phyloP scores from a whole-genome alignment of 2,888 invertebrate species.

The Sthenelais limicola region DNA sequence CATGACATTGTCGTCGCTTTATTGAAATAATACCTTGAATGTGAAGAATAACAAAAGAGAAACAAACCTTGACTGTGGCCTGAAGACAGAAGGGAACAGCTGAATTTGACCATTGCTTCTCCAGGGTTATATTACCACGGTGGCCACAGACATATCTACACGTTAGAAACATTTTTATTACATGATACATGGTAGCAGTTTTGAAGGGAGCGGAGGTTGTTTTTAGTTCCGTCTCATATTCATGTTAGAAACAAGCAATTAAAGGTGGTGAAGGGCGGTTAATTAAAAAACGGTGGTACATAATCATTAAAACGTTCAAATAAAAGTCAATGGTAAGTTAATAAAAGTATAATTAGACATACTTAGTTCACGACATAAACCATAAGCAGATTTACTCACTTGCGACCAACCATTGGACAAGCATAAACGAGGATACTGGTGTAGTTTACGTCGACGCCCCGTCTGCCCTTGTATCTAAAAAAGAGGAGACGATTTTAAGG shows the following conservation, averaged over 20 bases:
- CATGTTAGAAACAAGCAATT: neutral
- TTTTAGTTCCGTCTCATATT: too few relatives aligned
- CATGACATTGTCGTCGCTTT: too few relatives aligned
- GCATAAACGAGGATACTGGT: slow-evolving; percentile 78
- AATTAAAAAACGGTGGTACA: too few relatives aligned
- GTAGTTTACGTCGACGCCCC: slow-evolving; percentile 86
- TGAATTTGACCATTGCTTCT: slow-evolving; percentile 81
- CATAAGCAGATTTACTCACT: slow-evolving; percentile 71
- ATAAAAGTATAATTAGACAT: too few relatives aligned
- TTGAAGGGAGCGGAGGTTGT: too few relatives aligned
- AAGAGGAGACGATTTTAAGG: neutral
- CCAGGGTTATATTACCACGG: slow-evolving; percentile 78
- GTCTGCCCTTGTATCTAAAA: slow-evolving; percentile 77
- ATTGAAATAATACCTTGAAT: too few relatives aligned
- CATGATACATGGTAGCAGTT: too few relatives aligned
- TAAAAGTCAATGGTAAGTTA: too few relatives aligned
- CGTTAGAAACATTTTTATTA: too few relatives aligned
- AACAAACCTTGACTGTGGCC: slow-evolving; percentile 78
- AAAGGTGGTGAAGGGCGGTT: neutral
- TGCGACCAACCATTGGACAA: slow-evolving; percentile 81
- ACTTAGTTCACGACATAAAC: neutral
- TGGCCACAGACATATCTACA: slow-evolving; percentile 74
- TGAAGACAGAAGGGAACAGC: slow-evolving; percentile 82
- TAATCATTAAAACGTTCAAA: too few relatives aligned
- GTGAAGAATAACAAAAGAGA: too few relatives aligned